Evolutionary conservation across 2,888 invertebrate genomes (phyloP).

Genomic region (Brachylomia viminalis): DNA sequence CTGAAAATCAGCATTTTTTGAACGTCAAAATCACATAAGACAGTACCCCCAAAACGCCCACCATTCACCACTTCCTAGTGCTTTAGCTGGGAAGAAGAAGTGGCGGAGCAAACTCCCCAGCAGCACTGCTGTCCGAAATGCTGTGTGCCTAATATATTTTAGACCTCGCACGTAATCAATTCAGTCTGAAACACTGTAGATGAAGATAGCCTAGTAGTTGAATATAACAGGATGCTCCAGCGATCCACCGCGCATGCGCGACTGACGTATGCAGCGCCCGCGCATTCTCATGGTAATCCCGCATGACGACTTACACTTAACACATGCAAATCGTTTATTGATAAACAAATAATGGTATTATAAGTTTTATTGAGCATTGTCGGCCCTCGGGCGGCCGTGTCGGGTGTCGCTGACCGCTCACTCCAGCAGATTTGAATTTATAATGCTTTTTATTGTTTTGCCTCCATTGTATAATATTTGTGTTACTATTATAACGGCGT

Average conservation of each 20-base stretch:
- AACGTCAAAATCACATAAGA: too few species aligned
- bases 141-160: not conserved
- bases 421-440: slow-evolving; percentile 80
- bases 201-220: slow-evolving; percentile 18
- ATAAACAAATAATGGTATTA: slow-evolving; percentile 88
- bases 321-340: slow-evolving; percentile 89
- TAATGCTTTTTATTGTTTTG: slow-evolving; percentile 80
- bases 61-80: too few species aligned
- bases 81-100: too few species aligned
- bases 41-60: too few species aligned
- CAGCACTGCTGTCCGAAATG: too few species aligned
- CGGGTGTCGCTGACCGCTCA: slow-evolving; percentile 80
- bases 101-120: too few species aligned
- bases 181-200: not conserved
- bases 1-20: too few species aligned
- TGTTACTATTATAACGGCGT: slow-evolving; percentile 60
- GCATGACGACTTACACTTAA: slow-evolving; percentile 79
- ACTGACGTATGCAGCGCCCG: slow-evolving; percentile 67
- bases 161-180: not conserved
- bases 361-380: slow-evolving; percentile 87
- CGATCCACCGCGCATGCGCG: not conserved
- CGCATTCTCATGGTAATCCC: slow-evolving; percentile 85
- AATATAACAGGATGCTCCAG: slow-evolving; percentile 16
- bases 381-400: slow-evolving; percentile 34
- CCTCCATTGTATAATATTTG: slow-evolving; percentile 68